These are phyloP conservation scores for Syrmaticus mikado DNA, from an alignment of 2,113 vertebrate genomes.

Conservation along the genomic window DNA sequence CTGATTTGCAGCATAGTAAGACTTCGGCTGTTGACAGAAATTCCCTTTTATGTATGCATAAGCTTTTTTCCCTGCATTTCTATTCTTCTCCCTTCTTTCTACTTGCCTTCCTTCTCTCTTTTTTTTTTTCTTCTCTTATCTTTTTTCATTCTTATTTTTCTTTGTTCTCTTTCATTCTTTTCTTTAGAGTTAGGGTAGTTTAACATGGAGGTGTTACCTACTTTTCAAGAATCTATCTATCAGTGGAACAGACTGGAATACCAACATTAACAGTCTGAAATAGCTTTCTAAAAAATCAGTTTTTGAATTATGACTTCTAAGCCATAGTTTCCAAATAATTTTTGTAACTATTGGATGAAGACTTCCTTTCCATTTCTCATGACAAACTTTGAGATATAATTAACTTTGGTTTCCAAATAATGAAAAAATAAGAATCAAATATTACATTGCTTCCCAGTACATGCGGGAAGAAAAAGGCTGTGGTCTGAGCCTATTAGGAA, in stretches of 20 bases:
- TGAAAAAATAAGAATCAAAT: neutral
- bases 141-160: neutral
- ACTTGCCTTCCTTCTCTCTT: neutral
- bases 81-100: too few species aligned
- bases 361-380: neutral
- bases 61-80: neutral
- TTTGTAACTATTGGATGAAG: neutral
- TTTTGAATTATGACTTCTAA: neutral
- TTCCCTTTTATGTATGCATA: rapidly evolving
- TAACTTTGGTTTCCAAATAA: neutral
- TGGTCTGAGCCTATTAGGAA: neutral
- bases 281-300: neutral
- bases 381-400: neutral
- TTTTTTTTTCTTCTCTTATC: too few species aligned
- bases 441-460: neutral
- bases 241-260: neutral
- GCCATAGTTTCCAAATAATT: neutral
- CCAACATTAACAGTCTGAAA: neutral
- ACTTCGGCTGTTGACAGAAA: neutral
- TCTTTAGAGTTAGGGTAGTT: neutral
- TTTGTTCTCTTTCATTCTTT: neutral
- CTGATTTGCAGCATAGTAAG: neutral
- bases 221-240: neutral
- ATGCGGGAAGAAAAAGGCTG: neutral
- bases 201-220: neutral